Evolutionary conservation across 2,113 vertebrate species (phyloP), one percentile per base, ranked within the genome.

Genomic region (Dicaeum eximium): DNA sequence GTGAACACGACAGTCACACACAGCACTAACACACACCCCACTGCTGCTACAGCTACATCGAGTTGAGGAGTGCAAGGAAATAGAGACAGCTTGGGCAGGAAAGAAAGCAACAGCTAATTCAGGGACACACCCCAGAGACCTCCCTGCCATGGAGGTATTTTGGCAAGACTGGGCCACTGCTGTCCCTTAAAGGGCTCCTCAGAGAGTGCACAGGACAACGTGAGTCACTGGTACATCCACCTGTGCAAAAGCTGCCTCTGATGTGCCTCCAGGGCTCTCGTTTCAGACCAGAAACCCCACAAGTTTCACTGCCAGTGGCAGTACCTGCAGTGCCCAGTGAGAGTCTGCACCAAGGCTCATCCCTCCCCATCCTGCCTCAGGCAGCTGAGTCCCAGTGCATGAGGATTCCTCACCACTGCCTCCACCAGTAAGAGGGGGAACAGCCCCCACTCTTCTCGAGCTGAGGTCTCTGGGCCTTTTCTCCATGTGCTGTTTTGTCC

Each of bases 121-220:
- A 3, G 66, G 58, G 50, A 33, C 19, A 72, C 1, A 23, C 2
- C 25, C 16, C 14, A 1, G 3, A 15, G 57, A 25, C 13, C 6
- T 27, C 12, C 2, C 14, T 16, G 57, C 61, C 37, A 3, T 0
- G 13, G 56, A 61, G 10, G 2, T 24, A 1, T 14, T 22, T 9
- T 10, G 42, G 51, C 15, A 66, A 27, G 51, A 38, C 24, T 38
- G 27, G 1, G 73, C 8, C 56, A 51, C 70, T 37, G 61, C 2
- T 60, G 23, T 58, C 45, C 31, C 35, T n/a, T 1, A 1, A 7
- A 7, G 33, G 35, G 62, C 66, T 92, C 33, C 35, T 40, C 4
- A 24, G 51, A 40, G 1, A 70, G 37, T 33, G 19, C 10, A n/a
- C 12, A 2, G 2, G 18, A 38, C 25, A 19, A 8, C 0, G 1